Evolutionary conservation across 1,140 invertebrate genomes (phyloP), one percentile per base, ranked within the genome.

Genomic region (Drosophila kohkoa): DNA sequence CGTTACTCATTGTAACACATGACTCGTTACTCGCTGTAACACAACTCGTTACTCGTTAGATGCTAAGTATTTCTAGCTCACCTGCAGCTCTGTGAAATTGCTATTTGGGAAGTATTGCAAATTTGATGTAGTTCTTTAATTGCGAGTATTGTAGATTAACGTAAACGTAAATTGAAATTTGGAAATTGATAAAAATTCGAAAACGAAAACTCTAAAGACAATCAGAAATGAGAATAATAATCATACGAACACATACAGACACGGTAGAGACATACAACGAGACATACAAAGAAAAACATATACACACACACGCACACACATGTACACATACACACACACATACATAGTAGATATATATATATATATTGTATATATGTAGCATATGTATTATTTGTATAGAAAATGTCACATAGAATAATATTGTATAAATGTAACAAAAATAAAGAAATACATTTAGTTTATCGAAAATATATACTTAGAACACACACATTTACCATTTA

Each of bases 401-500:
- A 32, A 64, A 41, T 45, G 20, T 57, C 54, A 57, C 54, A 57
- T 57, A 41, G 32, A 57, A n/a, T 57, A 63, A n/a, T 57, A 63
- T 41, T 65, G 68, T 59, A 64, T 73, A 65, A 76, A 25, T 25
- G 20, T 64, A 41, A 55, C n/a, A 38, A 57, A 57, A 57, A 41
- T 16, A 79, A 67, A 73, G 41, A 70, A 76, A 66, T 43, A 72
- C 86, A 90, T 68, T 80, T 86, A 90, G 69, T 65, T 82, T 82
- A 90, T 87, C 66, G 60, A 88, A 91, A 90, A 87, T 75, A 65
- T 75, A 65, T 75, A 65, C 63, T 65, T 80, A 91, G 69, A 82
- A 89, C 83, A 89, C 85, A 83, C 79, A 91, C 83, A 90, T 83
- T 87, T 90, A 90, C 80, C 87, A 90, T 90, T 87, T 87, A 90